A percentile compares a stretch with the other conserved stretches of the same genome.
Evolutionary conservation across 1,140 invertebrate genomes (phyloP).

Genomic region (Alviniconcha marisindica): DNA sequence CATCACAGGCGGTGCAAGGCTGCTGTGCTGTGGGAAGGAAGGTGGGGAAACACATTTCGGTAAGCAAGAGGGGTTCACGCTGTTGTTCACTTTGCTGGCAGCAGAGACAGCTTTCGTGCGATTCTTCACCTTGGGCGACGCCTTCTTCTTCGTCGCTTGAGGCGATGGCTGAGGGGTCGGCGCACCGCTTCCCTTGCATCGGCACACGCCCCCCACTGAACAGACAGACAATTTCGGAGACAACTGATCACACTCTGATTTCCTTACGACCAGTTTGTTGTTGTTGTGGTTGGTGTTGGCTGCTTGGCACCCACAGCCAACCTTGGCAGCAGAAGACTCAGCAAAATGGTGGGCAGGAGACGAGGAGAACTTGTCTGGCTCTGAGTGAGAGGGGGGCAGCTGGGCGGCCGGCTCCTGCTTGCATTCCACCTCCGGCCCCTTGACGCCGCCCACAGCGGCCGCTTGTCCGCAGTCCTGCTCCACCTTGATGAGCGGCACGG

Average conservation of each 20-base stretch:
- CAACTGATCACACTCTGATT: neutral
- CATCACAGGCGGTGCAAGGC: neutral
- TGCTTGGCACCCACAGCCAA: neutral
- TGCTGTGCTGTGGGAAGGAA: neutral
- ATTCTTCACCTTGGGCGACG: slow-evolving; percentile 23
- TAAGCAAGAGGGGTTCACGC: neutral
- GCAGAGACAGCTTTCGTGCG: slow-evolving; percentile 15
- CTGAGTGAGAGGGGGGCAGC: neutral
- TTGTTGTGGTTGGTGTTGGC: slow-evolving; percentile 1
- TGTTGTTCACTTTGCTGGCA: neutral
- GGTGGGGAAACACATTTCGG: slow-evolving; percentile 15
- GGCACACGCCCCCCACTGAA: neutral
- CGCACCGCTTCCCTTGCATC: neutral
- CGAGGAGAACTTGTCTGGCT: neutral
- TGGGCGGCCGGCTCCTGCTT: slow-evolving; percentile 6
- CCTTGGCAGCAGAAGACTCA: neutral
- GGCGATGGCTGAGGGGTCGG: neutral
- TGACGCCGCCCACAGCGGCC: neutral
- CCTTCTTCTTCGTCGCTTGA: slow-evolving; percentile 1
- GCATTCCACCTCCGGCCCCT: slow-evolving; percentile 1
- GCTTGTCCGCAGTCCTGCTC: slow-evolving; percentile 29
- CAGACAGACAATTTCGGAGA: neutral
- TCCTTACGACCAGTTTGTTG: slow-evolving; percentile 7
- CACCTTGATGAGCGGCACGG: slow-evolving; percentile 21
- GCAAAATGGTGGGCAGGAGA: neutral